Evolutionary conservation across 2,113 vertebrate genomes (phyloP), one percentile per base, ranked within the genome.

Genomic region (Centrocercus urophasianus): DNA sequence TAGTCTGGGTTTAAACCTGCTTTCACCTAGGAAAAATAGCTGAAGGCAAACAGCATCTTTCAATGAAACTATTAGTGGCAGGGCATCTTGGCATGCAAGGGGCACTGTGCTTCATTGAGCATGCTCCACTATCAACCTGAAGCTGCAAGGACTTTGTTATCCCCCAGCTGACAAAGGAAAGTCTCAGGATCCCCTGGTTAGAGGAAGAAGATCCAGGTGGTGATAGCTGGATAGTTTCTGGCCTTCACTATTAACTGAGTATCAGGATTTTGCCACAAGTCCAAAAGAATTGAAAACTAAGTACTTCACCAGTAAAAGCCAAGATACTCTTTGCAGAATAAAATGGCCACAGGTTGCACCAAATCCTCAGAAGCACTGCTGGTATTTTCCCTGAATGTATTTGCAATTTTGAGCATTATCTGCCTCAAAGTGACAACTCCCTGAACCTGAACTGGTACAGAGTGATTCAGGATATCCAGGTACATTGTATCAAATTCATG

Each of bases 341-440:
- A 60, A 12, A n/a, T 20, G 40, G 28, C 25, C 71, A 74, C 25
- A 20, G 45, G 38, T 10, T 79, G 14, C 18, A 61, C 14, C n/a
- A 90, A 91, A 77, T 66, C 28, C 65, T 94, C 83, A 83, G 64
- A 85, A 32, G 2, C 4, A 38, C 24, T 90, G 57, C 28, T 93
- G n/a, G 61, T 32, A 61, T 87, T 57, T 64, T 66, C 47, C 27
- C 65, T 81, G 47, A 74, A 74, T 36, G 50, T 48, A 65, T 82
- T 78, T 75, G 38, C 27, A 52, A 18, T 77, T 83, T 45, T 36
- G n/a, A 59, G 45, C 45, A 87, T 22, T 57, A 52, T 70, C 78
- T 89, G 25, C 27, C 57, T n/a, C 82, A 76, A 92, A 85, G 57
- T 24, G 10, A 50, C 64, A 77, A 56, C 67, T 77, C 48, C 28